Conservation (phyloP, 2,797 vertebrate genomes). For the Schizopygopsis pylzovi region DNA sequence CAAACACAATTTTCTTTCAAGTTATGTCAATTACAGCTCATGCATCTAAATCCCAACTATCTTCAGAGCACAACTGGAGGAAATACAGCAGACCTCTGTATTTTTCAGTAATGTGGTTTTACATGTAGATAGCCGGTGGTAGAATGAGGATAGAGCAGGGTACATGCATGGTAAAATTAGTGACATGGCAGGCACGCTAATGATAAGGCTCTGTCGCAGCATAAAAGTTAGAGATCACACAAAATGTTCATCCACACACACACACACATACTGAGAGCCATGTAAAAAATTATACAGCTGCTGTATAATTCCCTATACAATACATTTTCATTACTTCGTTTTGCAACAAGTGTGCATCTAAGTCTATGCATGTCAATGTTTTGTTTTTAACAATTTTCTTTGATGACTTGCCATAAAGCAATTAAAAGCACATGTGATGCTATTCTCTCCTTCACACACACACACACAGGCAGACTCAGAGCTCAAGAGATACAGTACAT, state of each 20-base stretch:
- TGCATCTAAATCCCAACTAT: slow-evolving; percentile 27
- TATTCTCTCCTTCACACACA: slow-evolving; percentile 14
- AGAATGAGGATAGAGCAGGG: not conserved
- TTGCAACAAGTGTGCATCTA: not conserved
- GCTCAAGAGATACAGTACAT: not conserved
- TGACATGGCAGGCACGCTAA: slow-evolving; percentile 9
- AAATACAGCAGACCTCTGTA: slow-evolving; percentile 6
- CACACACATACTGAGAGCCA: not conserved
- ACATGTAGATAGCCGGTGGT: slow-evolving; percentile 6
- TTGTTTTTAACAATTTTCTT: not conserved
- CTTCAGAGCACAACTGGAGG: not conserved
- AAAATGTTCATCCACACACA: not conserved
- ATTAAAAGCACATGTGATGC: not conserved
- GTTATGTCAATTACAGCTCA: slow-evolving; percentile 40
- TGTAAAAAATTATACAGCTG: not conserved
- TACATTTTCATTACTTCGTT: not conserved
- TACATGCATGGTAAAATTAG: slow-evolving; percentile 21
- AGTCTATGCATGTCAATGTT: not conserved
- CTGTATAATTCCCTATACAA: not conserved
- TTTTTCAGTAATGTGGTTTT: slow-evolving; percentile 37
- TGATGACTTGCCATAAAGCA: not conserved
- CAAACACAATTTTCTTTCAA: slow-evolving; percentile 41
- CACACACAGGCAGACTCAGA: slow-evolving; percentile 1
- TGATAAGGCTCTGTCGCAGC: not conserved
- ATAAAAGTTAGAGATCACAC: slow-evolving; percentile 5